These are phyloP conservation scores for Saccopteryx bilineata DNA, from an alignment of 2,113 vertebrate species.

Conservation along the genomic window DNA sequence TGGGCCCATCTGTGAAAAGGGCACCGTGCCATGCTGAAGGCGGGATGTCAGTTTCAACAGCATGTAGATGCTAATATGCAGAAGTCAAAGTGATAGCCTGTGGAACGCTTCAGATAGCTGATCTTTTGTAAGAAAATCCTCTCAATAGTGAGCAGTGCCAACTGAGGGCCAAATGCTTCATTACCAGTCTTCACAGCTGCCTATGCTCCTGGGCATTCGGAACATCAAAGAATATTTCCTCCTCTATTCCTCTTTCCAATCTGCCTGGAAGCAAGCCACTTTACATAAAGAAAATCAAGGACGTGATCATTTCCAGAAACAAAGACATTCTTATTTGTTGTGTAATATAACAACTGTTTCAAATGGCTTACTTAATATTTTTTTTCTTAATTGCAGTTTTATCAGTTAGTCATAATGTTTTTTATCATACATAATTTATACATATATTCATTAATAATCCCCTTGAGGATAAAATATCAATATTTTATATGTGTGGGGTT, in stretches of 20 bases:
- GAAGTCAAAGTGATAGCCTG: constrained; percentile 83
- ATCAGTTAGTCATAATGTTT: background rate
- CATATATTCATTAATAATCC: background rate
- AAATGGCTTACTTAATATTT: constrained; percentile 19
- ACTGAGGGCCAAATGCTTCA: constrained; percentile 85
- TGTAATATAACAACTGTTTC: background rate
- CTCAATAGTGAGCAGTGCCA: constrained; percentile 80
- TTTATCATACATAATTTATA: constrained; percentile 10
- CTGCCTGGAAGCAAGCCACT: constrained; percentile 78
- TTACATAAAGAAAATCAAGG: constrained; percentile 60
- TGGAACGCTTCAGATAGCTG: constrained; percentile 84
- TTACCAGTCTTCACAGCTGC: constrained; percentile 80
- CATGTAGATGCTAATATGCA: constrained; percentile 80
- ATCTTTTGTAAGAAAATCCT: constrained; percentile 77
- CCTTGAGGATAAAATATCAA: constrained; percentile 15
- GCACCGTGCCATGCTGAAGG: constrained; percentile 83
- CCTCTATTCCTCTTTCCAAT: constrained; percentile 62
- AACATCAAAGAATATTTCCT: constrained; percentile 65
- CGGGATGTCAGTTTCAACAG: constrained; percentile 61
- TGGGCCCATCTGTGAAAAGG: constrained; percentile 86
- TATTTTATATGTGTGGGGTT: background rate
- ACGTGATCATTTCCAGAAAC: background rate
- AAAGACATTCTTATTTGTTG: constrained; percentile 19
- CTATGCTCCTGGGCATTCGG: constrained; percentile 74
- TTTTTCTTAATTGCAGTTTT: constrained; percentile 16